A percentile compares a stretch with the other conserved stretches of the same genome.
These are phyloP conservation scores for Globodera rostochiensis DNA, from an alignment of 1,140 invertebrate species.

Conservation along the genomic window DNA sequence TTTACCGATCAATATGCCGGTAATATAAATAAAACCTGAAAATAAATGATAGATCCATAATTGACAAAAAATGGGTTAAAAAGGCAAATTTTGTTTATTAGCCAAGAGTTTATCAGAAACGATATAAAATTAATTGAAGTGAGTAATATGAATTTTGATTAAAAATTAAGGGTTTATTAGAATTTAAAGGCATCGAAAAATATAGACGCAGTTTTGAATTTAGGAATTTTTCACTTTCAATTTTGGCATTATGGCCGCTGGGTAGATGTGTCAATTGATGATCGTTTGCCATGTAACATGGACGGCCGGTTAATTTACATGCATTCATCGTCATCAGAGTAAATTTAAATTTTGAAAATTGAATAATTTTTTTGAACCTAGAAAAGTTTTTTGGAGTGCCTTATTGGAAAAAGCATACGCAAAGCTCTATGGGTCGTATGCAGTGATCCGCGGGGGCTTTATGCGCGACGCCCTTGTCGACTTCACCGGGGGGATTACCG, in stretches of 20 bases:
- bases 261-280: conserved; percentile 78
- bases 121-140: no score
- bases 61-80: neutral
- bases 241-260: conserved; percentile 69
- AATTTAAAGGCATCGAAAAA: no score
- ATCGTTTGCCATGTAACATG: conserved; percentile 81
- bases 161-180: no score
- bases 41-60: no score
- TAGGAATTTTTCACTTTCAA: conserved; percentile 62
- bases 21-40: neutral
- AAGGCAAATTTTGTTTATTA: no score
- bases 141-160: no score
- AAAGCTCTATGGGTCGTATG: conserved; percentile 85
- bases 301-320: conserved; percentile 75
- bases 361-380: conserved; percentile 84
- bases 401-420: conserved; percentile 82
- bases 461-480: conserved; percentile 94
- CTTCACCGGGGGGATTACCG: conserved; percentile 88
- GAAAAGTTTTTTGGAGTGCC: conserved; percentile 85
- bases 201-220: neutral
- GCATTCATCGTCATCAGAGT: conserved; percentile 70
- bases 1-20: conserved; percentile 75
- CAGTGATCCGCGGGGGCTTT: conserved; percentile 92
- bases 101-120: no score
- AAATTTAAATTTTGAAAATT: conserved; percentile 74